Evolutionary conservation across 2,113 vertebrate species (phyloP), one percentile per base, ranked within the genome.

Genomic region (Perca flavescens): DNA sequence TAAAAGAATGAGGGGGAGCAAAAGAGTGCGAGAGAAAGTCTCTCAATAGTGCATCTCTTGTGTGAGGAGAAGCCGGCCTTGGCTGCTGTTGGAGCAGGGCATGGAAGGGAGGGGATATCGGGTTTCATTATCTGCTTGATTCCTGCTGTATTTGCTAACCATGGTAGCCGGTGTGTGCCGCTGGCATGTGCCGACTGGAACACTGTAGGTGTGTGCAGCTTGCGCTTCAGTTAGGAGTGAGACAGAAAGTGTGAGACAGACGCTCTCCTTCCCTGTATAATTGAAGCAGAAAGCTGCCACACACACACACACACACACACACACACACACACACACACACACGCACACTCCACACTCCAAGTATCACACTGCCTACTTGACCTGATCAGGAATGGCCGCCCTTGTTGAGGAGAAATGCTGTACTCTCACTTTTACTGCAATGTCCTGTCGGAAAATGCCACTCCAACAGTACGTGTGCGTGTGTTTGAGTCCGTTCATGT

Each of bases 1-100:
- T 95, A 96, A 94, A 95, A 93, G 92, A 94, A 92, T 83, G 85
- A 90, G 92, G 84, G 84, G 88, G 91, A 87, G 92, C 71, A 84
- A 93, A 93, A 94, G 95, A 95, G 90, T 93, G 84, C 81, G 82
- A 86, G 88, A 80, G 86, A 89, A 90, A 93, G 79, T 91, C 90
- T 90, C 89, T 94, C 90, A 92, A 92, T 93, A 90, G 92, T 93
- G 89, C 91, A 90, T 89, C 92, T 90, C 92, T 91, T 94, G 90
- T 92, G 90, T 68, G 54, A 77, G 74, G 87, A 90, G 84, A 77
- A 81, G 84, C 85, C 66, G 86, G 88, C 85, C 84, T 85, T 86
- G 86, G 87, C 92, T 78, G 81, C 81, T 78, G 82, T 31, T 52
- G 83, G 86, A 83, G 86, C 82, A 72, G 86, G 83, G 79, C 84